These are phyloP conservation scores for Cyanistes caeruleus DNA, from an alignment of 2,113 vertebrate genomes.

Conservation along the genomic window DNA sequence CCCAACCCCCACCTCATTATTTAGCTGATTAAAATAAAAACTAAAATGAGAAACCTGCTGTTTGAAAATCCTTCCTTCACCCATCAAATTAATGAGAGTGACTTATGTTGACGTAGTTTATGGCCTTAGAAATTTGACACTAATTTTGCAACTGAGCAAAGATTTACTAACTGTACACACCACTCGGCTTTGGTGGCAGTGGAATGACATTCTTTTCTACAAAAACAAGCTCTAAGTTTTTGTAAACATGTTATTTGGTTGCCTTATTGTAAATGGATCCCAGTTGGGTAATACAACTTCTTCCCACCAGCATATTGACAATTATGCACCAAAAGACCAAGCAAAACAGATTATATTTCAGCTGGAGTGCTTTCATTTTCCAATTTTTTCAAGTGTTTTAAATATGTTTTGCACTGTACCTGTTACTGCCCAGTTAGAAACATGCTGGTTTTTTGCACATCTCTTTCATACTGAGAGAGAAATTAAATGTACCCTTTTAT, in stretches of 20 bases:
- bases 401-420: slow-evolving; percentile 26
- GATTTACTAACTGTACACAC: slow-evolving; percentile 61
- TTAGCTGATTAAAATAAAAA: slow-evolving; percentile 72
- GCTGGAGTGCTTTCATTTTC: slow-evolving; percentile 28
- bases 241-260: slow-evolving; percentile 66
- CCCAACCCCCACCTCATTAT: slow-evolving; percentile 69
- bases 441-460: slow-evolving; percentile 45
- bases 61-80: slow-evolving; percentile 65
- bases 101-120: slow-evolving; percentile 59
- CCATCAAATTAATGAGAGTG: slow-evolving; percentile 70
- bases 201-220: slow-evolving; percentile 39
- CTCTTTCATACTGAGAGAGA: slow-evolving; percentile 39
- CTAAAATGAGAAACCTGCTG: slow-evolving; percentile 57
- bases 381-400: slow-evolving; percentile 30
- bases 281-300: neutral
- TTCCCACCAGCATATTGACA: slow-evolving; percentile 40
- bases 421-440: slow-evolving; percentile 55
- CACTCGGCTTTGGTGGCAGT: slow-evolving; percentile 35
- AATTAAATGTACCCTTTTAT: slow-evolving; percentile 64
- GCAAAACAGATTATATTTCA: slow-evolving; percentile 61
- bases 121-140: slow-evolving; percentile 58
- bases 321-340: slow-evolving; percentile 39
- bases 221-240: slow-evolving; percentile 59
- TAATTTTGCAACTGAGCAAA: slow-evolving; percentile 72
- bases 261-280: slow-evolving; percentile 44